phyloP scores from a whole-genome alignment of 2,113 vertebrate species.

The Lynx canadensis region DNA sequence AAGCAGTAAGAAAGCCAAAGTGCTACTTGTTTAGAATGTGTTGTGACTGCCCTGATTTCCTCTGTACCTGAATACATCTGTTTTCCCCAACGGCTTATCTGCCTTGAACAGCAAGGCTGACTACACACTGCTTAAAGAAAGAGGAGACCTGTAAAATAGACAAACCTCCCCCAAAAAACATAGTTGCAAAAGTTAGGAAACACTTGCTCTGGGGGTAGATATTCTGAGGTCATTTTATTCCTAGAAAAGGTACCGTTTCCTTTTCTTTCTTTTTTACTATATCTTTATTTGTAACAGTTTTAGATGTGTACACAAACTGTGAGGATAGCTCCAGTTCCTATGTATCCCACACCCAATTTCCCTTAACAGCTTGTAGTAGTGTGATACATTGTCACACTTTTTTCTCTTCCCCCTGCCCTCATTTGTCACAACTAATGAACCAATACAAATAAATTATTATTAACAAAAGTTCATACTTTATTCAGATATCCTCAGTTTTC shows the following conservation, averaged over 20 bases:
- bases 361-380: not conserved
- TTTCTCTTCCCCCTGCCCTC: not conserved
- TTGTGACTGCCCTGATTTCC: not conserved
- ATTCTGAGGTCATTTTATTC: conserved; percentile 13
- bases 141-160: not conserved
- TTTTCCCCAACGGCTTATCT: not conserved
- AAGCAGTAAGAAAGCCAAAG: not conserved
- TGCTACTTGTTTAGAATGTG: not conserved
- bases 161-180: not conserved
- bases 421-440: not conserved
- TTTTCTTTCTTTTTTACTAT: not conserved
- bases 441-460: not conserved
- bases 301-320: not conserved
- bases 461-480: not conserved
- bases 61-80: not conserved
- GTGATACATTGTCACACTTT: not conserved
- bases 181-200: not conserved
- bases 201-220: not conserved
- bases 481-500: not conserved
- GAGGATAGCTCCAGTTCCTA: not conserved
- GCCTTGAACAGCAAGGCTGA: not conserved
- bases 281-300: not conserved
- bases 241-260: not conserved
- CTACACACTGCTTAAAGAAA: not conserved
- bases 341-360: not conserved